These are phyloP conservation scores for Sebastes ruberrimus DNA, from an alignment of 2,797 vertebrate genomes.

Conservation along the genomic window DNA sequence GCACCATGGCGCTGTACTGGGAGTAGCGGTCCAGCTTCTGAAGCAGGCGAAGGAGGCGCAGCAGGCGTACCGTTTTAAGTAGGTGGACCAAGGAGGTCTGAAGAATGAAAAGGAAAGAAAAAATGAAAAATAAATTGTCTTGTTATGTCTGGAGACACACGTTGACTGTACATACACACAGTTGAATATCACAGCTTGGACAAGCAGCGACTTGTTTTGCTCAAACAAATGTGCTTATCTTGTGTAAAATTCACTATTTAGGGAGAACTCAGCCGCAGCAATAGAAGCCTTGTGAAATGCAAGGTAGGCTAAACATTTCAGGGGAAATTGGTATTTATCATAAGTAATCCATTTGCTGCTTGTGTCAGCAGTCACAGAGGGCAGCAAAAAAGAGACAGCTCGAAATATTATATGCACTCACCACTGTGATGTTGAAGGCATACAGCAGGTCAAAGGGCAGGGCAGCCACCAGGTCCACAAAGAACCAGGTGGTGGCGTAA, in stretches of 20 bases:
- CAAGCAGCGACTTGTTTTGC: neutral
- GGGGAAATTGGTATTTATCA: neutral
- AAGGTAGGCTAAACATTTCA: neutral
- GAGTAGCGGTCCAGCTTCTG: conserved; percentile 98
- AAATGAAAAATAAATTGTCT: neutral
- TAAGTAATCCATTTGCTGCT: neutral
- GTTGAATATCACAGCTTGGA: conserved; percentile 5
- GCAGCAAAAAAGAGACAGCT: neutral
- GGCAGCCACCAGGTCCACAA: conserved; percentile 94
- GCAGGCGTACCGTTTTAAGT: conserved; percentile 93
- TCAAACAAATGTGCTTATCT: conserved; percentile 5
- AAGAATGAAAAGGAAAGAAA: neutral
- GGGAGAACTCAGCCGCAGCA: neutral
- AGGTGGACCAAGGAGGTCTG: conserved; percentile 96
- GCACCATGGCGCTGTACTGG: conserved; percentile 96
- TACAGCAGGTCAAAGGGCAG: conserved; percentile 97
- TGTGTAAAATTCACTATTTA: neutral
- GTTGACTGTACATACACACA: neutral
- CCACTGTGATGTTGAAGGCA: conserved; percentile 95
- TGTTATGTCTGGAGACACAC: neutral
- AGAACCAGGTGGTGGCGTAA: conserved; percentile 98
- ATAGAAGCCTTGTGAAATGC: neutral
- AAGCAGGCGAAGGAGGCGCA: conserved; percentile 92
- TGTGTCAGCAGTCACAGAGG: neutral
- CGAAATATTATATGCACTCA: conserved; percentile 74